Percentiles rank a stretch among this genome's conserved stretches.
Conservation (phyloP, 1,140 invertebrate genomes). For the Lepidurus apus region DNA sequence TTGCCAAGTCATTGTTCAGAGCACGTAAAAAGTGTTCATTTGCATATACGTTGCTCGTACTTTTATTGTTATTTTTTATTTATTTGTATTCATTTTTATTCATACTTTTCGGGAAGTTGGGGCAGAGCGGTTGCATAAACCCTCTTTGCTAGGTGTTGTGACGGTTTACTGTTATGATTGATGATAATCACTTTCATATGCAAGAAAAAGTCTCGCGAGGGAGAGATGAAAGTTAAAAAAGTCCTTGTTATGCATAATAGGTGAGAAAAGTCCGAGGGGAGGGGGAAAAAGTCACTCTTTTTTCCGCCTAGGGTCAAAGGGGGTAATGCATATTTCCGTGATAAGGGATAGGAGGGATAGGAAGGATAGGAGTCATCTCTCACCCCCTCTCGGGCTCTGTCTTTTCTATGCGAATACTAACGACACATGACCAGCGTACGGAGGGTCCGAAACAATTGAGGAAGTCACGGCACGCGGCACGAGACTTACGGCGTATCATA, state of each 20-base stretch:
- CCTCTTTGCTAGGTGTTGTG: neutral
- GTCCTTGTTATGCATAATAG: neutral
- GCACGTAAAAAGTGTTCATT: neutral
- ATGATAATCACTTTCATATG: neutral
- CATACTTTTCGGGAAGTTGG: too few species aligned
- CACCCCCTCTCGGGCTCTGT: neutral
- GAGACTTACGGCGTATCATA: constrained; percentile 8
- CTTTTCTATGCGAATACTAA: neutral
- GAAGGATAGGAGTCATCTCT: neutral
- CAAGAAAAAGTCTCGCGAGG: neutral
- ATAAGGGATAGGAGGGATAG: neutral
- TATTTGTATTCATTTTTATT: too few species aligned
- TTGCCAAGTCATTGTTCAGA: neutral
- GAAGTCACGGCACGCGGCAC: constrained; percentile 20
- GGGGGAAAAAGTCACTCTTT: neutral
- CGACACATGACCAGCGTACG: neutral
- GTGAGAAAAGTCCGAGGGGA: neutral
- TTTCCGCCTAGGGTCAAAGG: neutral
- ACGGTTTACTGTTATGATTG: constrained; percentile 2
- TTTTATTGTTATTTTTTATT: too few species aligned
- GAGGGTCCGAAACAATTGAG: constrained; percentile 14
- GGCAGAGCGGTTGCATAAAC: too few species aligned
- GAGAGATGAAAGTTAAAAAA: constrained; percentile 1
- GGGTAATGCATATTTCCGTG: constrained; percentile 11
- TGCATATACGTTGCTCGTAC: neutral